phyloP scores from a whole-genome alignment of 1,140 invertebrate species.

The Physella acuta region DNA sequence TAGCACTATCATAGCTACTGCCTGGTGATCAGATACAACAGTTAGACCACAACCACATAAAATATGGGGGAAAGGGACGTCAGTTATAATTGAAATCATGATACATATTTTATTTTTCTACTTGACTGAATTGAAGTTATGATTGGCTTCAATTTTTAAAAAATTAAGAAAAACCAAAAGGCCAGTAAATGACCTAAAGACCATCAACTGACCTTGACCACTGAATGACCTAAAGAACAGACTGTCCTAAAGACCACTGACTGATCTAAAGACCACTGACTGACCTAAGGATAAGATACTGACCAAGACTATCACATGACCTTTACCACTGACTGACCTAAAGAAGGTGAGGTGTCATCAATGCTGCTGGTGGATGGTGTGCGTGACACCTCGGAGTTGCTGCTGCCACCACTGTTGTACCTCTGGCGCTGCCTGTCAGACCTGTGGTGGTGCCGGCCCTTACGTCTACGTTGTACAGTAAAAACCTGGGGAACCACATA shows the following conservation, averaged over 20 bases:
- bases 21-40: background rate
- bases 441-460: conserved; percentile 1
- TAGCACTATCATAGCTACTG: conserved; percentile 1
- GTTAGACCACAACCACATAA: no score
- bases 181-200: no score
- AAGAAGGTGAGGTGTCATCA: conserved; percentile 22
- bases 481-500: conserved; percentile 9
- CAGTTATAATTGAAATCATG: background rate
- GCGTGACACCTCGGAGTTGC: conserved; percentile 16
- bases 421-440: background rate
- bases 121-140: background rate
- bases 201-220: no score
- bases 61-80: no score
- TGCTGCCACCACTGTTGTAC: conserved; percentile 22
- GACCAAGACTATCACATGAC: no score
- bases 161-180: no score
- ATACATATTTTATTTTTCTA: background rate
- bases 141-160: no score
- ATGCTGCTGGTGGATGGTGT: conserved; percentile 22
- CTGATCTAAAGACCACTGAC: no score
- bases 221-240: no score
- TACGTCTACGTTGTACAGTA: conserved; percentile 11
- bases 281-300: no score
- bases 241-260: no score
- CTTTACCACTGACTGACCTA: no score